These are phyloP conservation scores for Gymnogyps californianus DNA, from an alignment of 2,113 vertebrate genomes.

Conservation along the genomic window DNA sequence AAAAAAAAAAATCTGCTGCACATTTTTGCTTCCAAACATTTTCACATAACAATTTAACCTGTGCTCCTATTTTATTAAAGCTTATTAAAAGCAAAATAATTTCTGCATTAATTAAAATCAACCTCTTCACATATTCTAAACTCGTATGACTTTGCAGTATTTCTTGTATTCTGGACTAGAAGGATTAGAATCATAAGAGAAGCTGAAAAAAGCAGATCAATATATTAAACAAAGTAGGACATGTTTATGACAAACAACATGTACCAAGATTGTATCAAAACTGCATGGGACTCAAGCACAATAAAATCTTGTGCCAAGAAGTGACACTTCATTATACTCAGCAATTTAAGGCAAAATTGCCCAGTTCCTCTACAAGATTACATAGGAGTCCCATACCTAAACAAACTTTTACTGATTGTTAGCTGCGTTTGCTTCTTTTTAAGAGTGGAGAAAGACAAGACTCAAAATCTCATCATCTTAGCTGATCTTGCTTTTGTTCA, in stretches of 20 bases:
- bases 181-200: not conserved
- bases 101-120: not conserved
- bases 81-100: not conserved
- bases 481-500: not conserved
- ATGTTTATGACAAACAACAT: not conserved
- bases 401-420: not conserved
- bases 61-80: not conserved
- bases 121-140: not conserved
- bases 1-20: not conserved
- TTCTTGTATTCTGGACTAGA: not conserved
- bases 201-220: not conserved
- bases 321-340: not conserved
- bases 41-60: not conserved
- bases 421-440: not conserved
- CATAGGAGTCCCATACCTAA: not conserved
- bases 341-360: not conserved
- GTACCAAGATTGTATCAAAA: not conserved
- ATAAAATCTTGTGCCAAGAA: not conserved
- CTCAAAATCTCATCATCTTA: not conserved
- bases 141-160: not conserved
- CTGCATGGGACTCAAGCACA: not conserved
- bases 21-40: not conserved
- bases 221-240: not conserved
- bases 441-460: not conserved
- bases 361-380: not conserved